Evolutionary conservation across 1,140 invertebrate species (phyloP).

Genomic region (Eufriesea mexicana): DNA sequence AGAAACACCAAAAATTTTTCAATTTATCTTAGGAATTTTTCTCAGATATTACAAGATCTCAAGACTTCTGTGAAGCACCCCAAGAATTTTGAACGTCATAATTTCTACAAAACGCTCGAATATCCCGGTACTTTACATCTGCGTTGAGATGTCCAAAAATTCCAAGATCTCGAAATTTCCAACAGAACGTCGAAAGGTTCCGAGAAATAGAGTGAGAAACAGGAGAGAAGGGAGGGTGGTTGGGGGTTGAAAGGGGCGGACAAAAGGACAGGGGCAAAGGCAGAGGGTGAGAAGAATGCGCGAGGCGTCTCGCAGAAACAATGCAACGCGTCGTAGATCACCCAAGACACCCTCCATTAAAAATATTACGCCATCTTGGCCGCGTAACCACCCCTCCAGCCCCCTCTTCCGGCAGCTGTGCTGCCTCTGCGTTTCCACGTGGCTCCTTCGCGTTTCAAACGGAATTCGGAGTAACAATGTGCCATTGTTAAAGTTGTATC

Average conservation of each 20-base stretch:
- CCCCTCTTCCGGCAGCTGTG: not conserved
- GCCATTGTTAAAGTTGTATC: constrained; percentile 57
- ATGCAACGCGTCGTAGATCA: constrained; percentile 66
- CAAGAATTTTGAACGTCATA: not conserved
- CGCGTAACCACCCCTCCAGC: constrained; percentile 20
- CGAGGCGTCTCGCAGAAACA: constrained; percentile 58
- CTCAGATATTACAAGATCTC: too few species aligned
- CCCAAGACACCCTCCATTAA: constrained; percentile 67
- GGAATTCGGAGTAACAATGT: constrained; percentile 62
- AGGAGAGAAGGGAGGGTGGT: too few species aligned
- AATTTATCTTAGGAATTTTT: too few species aligned
- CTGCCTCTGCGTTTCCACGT: not conserved
- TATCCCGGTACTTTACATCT: not conserved
- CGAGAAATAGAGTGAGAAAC: not conserved
- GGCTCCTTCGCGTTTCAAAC: constrained; percentile 10
- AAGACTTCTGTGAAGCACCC: too few species aligned
- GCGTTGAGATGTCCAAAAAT: not conserved
- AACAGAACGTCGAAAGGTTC: too few species aligned
- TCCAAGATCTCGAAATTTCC: not conserved
- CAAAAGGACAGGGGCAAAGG: not conserved
- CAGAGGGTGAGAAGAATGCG: constrained; percentile 34
- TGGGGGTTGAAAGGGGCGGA: not conserved
- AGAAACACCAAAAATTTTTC: too few species aligned
- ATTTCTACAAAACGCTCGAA: not conserved
- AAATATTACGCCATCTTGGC: constrained; percentile 71